Percentiles rank a stretch among this genome's conserved stretches.
Evolutionary conservation across 2,888 invertebrate species (phyloP).

Genomic region (Tachina lurida): DNA sequence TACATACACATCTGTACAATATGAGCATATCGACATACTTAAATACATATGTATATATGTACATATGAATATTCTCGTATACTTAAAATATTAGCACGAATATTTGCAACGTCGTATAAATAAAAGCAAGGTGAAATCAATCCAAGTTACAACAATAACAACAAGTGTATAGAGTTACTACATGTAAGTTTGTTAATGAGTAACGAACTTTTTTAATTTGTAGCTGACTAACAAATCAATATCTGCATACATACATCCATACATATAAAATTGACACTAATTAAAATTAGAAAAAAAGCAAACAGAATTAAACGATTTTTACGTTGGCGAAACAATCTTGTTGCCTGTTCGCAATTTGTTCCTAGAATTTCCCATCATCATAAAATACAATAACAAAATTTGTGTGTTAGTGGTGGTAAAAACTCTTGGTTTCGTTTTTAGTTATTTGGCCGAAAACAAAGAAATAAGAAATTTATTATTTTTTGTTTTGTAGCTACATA

Average conservation of each 20-base stretch:
- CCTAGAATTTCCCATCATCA: conserved; percentile 63
- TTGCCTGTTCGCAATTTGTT: conserved; percentile 33
- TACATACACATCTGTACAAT: no score
- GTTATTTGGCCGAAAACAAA: conserved; percentile 21
- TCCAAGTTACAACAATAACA: conserved; percentile 29
- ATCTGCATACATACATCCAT: background rate
- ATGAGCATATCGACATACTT: background rate
- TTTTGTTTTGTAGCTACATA: conserved; percentile 35
- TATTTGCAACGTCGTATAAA: conserved; percentile 59
- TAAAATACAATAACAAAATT: conserved; percentile 1
- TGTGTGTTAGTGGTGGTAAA: conserved; percentile 20
- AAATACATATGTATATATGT: background rate
- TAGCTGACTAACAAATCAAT: background rate
- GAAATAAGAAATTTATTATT: conserved; percentile 3
- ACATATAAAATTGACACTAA: conserved; percentile 29
- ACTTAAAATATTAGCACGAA: conserved; percentile 21
- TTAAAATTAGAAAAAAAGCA: conserved; percentile 25
- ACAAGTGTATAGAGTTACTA: conserved; percentile 47
- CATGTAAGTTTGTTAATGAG: background rate
- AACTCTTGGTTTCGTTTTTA: conserved; percentile 26
- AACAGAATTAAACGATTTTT: conserved; percentile 32
- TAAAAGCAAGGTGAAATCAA: conserved; percentile 68
- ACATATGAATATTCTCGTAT: background rate
- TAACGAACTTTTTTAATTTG: background rate
- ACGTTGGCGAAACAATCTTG: conserved; percentile 33